Percentiles rank a stretch among this genome's conserved stretches.
Conservation (phyloP, 2,888 invertebrate genomes). For the Oxycera nigricornis region DNA sequence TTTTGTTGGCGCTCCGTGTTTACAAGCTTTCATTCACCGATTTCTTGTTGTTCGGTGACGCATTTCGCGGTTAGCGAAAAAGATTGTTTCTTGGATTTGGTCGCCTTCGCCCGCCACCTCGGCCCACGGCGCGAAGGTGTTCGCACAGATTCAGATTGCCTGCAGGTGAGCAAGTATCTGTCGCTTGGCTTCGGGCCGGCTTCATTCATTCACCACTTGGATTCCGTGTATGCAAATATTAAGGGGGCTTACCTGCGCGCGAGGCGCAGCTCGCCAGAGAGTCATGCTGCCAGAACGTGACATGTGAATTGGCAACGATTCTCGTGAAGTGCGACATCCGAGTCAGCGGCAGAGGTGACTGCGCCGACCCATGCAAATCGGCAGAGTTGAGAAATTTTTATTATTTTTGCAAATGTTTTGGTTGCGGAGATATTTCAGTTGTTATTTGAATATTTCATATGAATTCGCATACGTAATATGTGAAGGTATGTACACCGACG, state of each 20-base stretch:
- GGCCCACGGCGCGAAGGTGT: too few relatives aligned
- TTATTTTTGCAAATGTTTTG: background rate
- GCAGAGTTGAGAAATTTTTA: background rate
- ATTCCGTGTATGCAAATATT: constrained; percentile 5
- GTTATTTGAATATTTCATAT: background rate
- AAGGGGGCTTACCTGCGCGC: background rate
- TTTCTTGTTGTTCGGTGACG: background rate
- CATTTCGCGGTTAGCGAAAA: background rate
- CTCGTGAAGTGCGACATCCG: constrained; percentile 11
- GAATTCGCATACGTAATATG: background rate
- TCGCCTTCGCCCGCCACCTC: background rate
- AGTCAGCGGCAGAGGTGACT: background rate
- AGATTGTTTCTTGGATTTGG: background rate
- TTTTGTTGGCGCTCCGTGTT: background rate
- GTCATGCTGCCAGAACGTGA: constrained; percentile 9
- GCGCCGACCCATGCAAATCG: background rate
- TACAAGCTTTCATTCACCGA: background rate
- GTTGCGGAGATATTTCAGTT: background rate
- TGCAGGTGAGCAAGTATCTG: too few relatives aligned
- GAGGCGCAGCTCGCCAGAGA: background rate
- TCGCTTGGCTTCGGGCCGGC: too few relatives aligned
- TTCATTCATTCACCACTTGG: background rate
- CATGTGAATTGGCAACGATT: background rate
- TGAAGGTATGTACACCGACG: too few relatives aligned
- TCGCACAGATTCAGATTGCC: too few relatives aligned